Conservation (phyloP, 2,113 vertebrate genomes). For the Raja brachyura region DNA sequence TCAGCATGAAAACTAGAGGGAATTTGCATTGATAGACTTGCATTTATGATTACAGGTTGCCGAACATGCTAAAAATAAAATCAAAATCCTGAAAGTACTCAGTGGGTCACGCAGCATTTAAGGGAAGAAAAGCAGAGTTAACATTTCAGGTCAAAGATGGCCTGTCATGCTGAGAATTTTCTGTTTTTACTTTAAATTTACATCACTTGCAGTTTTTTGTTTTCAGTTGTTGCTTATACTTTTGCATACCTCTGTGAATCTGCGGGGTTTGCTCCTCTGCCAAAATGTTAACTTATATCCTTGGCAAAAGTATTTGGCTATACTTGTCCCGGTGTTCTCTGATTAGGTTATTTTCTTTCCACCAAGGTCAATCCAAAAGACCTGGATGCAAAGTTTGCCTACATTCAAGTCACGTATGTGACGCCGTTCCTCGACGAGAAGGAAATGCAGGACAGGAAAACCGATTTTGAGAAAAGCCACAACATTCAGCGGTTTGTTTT, state of each 20-base stretch:
- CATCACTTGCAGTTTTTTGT: too few relatives aligned
- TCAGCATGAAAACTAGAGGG: neutral
- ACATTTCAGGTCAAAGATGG: too few relatives aligned
- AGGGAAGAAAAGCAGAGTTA: too few relatives aligned
- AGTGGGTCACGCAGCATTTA: too few relatives aligned
- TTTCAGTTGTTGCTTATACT: too few relatives aligned
- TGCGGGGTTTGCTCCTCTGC: neutral
- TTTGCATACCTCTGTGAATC: too few relatives aligned
- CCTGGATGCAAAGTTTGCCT: slow-evolving; percentile 92
- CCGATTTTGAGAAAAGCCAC: slow-evolving; percentile 89
- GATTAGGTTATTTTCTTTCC: neutral
- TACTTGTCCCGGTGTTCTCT: neutral
- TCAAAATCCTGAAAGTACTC: too few relatives aligned
- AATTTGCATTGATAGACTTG: neutral
- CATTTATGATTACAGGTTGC: neutral
- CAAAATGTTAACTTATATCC: neutral
- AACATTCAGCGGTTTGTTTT: slow-evolving; percentile 95
- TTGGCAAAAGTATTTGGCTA: neutral
- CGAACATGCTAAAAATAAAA: neutral
- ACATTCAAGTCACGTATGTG: slow-evolving; percentile 96
- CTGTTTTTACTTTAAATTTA: too few relatives aligned
- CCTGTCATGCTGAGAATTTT: too few relatives aligned
- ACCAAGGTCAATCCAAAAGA: slow-evolving; percentile 93
- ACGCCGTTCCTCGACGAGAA: slow-evolving; percentile 90
- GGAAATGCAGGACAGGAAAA: slow-evolving; percentile 84